phyloP scores from a whole-genome alignment of 2,797 vertebrate species.

The Steatocranus sp. region DNA sequence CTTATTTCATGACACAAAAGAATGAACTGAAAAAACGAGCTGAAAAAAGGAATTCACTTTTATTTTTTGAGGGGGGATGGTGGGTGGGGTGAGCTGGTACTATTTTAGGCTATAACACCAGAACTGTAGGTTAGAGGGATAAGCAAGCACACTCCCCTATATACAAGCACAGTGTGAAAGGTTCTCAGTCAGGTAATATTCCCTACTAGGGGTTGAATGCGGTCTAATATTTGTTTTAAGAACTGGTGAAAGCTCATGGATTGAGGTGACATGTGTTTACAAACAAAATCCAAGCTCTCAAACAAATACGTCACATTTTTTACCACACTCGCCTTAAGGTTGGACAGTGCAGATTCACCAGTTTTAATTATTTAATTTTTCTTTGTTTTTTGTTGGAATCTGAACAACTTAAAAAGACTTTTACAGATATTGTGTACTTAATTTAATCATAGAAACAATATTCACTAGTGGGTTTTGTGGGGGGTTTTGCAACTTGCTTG shows the following conservation, averaged over 20 bases:
- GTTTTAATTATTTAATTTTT: background rate
- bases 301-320: background rate
- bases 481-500: background rate
- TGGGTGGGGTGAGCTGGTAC: background rate
- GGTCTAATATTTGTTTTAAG: background rate
- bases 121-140: background rate
- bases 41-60: background rate
- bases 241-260: background rate
- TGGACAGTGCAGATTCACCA: background rate
- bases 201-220: background rate
- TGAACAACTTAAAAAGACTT: background rate
- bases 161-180: background rate
- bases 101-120: background rate
- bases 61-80: background rate
- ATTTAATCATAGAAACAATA: background rate
- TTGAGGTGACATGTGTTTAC: background rate
- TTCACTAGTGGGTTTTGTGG: background rate
- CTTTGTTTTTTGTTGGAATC: background rate
- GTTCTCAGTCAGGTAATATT: background rate
- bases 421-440: background rate
- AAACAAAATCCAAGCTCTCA: background rate
- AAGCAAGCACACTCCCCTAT: background rate
- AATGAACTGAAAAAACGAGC: rapidly evolving
- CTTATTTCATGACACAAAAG: background rate
- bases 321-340: background rate